Conservation (phyloP, 2,113 vertebrate species). For the Crotalus tigris region DNA sequence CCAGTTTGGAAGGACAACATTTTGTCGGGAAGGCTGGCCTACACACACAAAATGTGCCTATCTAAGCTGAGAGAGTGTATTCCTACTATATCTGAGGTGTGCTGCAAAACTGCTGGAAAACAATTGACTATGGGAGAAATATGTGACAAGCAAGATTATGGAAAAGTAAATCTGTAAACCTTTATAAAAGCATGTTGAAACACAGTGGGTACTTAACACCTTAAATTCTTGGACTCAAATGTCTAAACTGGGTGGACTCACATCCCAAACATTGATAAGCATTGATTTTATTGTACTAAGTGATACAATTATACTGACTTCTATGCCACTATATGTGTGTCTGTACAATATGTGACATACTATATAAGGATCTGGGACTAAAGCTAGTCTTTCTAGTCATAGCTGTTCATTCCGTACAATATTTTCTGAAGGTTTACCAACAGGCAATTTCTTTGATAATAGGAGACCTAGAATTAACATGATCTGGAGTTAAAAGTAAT, state of each 20-base stretch:
- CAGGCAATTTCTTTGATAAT: neutral
- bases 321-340: neutral
- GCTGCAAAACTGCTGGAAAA: neutral
- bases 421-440: neutral
- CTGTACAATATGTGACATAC: neutral
- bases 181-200: neutral
- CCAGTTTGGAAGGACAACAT: neutral
- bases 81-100: neutral
- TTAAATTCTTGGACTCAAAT: neutral
- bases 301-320: neutral
- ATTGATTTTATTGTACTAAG: neutral
- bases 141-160: neutral
- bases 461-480: neutral
- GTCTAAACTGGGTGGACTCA: neutral
- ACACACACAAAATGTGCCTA: no score
- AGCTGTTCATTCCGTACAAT: neutral
- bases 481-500: neutral
- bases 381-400: constrained; percentile 10
- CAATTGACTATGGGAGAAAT: neutral
- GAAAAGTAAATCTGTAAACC: neutral
- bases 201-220: neutral
- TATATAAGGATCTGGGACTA: neutral
- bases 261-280: neutral
- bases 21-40: neutral
- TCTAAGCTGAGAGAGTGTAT: neutral